Evolutionary conservation across 2,113 vertebrate genomes (phyloP), one percentile per base, ranked within the genome.

Genomic region (Nyctereutes procyonoides): DNA sequence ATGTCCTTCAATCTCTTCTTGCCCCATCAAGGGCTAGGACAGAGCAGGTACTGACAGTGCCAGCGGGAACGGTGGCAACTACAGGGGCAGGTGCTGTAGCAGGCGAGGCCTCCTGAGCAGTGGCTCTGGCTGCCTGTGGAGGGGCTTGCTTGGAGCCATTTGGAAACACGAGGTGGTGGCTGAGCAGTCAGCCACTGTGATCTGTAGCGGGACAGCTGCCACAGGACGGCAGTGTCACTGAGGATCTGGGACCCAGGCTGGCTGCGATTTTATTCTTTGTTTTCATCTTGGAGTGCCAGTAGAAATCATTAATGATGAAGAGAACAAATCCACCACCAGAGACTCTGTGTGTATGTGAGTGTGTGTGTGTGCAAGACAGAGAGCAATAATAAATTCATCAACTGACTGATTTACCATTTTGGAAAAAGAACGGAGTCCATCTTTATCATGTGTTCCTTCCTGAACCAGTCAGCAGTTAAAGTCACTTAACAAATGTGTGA

Each of bases 361-460:
- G 55, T 55, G 26, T 26, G 26, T 26, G 22, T 28, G 79, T 76
- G 28, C 26, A 17, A 56, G 6, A 85, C 35, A 80, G 55, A 67
- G 8, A 94, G 43, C 43, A 48, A n/a, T 4, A 38, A 85, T 3
- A 22, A 90, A 69, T 2, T 32, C 13, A 87, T 65, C 1, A 5
- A 43, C 22, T 28, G 6, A 63, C 62, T 69, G 26, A 58, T 92
- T 83, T 53, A 71, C 55, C 73, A 35, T 60, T 92, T 96, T 73
- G 74, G 30, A 83, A 74, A 89, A 93, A 81, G 56, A 95, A 90
- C 9, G 53, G 55, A 92, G 48, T 8, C 63, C 51, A 38, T 71
- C 92, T 84, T 28, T 73, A 95, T 67, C 14, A 24, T 86, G 56
- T 92, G 43, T 90, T 96, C 20, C 76, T 89, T 91, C 97, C 77